Base-by-base conservation (phyloP, 2,888 invertebrate genomes). In the Scaptomyza reducta region DNA sequence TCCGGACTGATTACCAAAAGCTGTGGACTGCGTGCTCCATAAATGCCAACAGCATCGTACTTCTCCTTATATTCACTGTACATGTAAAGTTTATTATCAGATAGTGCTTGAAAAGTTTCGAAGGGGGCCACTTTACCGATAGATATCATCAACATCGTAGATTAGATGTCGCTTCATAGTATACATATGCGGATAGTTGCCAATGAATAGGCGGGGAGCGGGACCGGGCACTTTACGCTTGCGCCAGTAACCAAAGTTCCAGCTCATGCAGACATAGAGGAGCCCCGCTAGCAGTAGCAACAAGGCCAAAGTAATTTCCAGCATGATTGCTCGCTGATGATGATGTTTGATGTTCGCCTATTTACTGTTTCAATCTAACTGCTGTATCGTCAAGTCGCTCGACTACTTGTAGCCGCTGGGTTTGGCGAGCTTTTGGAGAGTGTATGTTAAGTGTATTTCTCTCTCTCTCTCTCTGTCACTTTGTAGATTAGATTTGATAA, bases 1-100 rank as follows among this genome's bases (percentile, higher is more conserved):
- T 92, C 89, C 0, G 91, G 91, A 65, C 87, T 92, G 2, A 89
- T 63, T 0, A 92, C 29, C 10, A 93, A 6, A 1, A 93, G 55
- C n/a, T 91, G 69, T 0, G 93, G 92, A 0, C 55, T 74, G 1
- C 89, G 84, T 5, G 88, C 72, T 6, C 73, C 78, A 59, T 82
- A 93, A 3, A 92, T 76, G 0, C 93, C 93, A 11, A 92, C 89
- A 22, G 91, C 91, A 55, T 89, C 80, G 38, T 89, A 87, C 0
- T 81, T 69, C 0, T 77, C 38, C 46, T 84, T 87, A 51, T 82
- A 90, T 1, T 25, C 13, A 16, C 72, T 73, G 2, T 0, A 2
- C 16, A 18, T 33, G 1, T 4, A 10, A 3, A 2, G 4, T 9
- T 27, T 10, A 1, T 4, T 4, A n/a, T 31, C 5, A 13, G 22